phyloP scores from a whole-genome alignment of 2,797 vertebrate genomes.

The Nannoperca obscura region DNA sequence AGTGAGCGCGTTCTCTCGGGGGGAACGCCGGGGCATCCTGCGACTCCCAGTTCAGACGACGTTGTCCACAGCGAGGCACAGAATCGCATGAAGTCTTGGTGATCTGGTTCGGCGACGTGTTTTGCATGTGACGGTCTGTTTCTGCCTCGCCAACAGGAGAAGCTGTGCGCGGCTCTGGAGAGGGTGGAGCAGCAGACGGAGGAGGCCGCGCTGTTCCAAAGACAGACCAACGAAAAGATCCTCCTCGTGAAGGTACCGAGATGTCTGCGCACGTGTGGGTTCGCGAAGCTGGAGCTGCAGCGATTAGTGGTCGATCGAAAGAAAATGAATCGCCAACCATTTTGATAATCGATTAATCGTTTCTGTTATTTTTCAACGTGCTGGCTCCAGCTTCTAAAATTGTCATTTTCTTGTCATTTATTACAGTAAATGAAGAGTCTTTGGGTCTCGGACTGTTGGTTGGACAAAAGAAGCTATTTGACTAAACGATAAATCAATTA shows the following conservation, averaged over 20 bases:
- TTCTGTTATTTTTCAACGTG: too few relatives aligned
- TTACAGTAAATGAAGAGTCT: too few relatives aligned
- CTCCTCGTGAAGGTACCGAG: slow-evolving; percentile 77
- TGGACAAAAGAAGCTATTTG: too few relatives aligned
- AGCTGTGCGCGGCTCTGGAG: slow-evolving; percentile 75
- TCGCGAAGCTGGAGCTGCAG: too few relatives aligned
- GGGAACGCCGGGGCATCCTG: slow-evolving; percentile 54
- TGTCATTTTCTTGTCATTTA: too few relatives aligned
- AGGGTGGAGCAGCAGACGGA: slow-evolving; percentile 73
- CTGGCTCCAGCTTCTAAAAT: too few relatives aligned
- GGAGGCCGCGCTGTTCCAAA: slow-evolving; percentile 73
- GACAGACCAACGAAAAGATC: slow-evolving; percentile 80
- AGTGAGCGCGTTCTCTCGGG: slow-evolving; percentile 13
- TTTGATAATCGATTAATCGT: too few relatives aligned
- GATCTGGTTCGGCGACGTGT: slow-evolving; percentile 39
- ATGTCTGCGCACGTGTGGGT: background rate
- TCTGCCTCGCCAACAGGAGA: slow-evolving; percentile 68
- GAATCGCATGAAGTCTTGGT: slow-evolving; percentile 30
- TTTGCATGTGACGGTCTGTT: slow-evolving; percentile 44
- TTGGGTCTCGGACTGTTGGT: too few relatives aligned
- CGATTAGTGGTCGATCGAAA: too few relatives aligned
- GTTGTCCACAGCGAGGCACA: slow-evolving; percentile 31
- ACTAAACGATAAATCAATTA: too few relatives aligned
- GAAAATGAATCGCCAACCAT: too few relatives aligned
- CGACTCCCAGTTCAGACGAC: slow-evolving; percentile 57